Evolutionary conservation across 2,797 vertebrate species (phyloP), one percentile per base, ranked within the genome.

Genomic region (Spea hammondii): DNA sequence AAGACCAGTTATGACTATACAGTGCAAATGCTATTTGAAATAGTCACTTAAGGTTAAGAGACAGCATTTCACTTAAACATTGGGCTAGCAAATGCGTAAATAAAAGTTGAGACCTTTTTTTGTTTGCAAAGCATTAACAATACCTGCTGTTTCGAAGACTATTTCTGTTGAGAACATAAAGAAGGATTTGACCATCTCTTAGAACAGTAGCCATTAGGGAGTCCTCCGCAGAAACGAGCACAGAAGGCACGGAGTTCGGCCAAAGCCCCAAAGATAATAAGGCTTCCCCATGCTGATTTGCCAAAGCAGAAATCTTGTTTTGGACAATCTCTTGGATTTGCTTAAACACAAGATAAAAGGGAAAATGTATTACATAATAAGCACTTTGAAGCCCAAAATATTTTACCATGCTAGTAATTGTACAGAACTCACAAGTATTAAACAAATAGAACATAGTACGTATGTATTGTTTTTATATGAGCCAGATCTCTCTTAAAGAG

Each of bases 201-300:
- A 84, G 88, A 79, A 99, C 93, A 1, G 90, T 85, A 0, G 95
- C 95, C 82, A 99, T 95, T 76, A 94, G 91, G 0, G 98, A 97
- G 76, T 99, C 98, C 85, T 98, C 96, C 0, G 94, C 91, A 81
- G 94, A 94, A 86, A 94, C 89, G 51, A 95, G 85, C 65, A 89
- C 94, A 0, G 94, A 95, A 17, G 96, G 95, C 8, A 98, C 86
- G 54, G 93, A 89, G 73, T 97, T 93, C 0, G 98, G 98, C 97
- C 97, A 99, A n/a, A 99, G 85, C 0, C 96, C 97, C 0, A 94
- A 71, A 82, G 93, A 95, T 82, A 98, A 89, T 89, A 99, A 87
- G 50, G 91, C 90, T 4, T 87, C 88, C 71, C 92, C 93, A 93
- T 94, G 94, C 10, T 87, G 86, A 73, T 93, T 90, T 85, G 88